A percentile compares a stretch with the other conserved stretches of the same genome.
These are phyloP conservation scores for Coptotermes formosanus DNA, from an alignment of 1,140 invertebrate genomes.

Conservation along the genomic window DNA sequence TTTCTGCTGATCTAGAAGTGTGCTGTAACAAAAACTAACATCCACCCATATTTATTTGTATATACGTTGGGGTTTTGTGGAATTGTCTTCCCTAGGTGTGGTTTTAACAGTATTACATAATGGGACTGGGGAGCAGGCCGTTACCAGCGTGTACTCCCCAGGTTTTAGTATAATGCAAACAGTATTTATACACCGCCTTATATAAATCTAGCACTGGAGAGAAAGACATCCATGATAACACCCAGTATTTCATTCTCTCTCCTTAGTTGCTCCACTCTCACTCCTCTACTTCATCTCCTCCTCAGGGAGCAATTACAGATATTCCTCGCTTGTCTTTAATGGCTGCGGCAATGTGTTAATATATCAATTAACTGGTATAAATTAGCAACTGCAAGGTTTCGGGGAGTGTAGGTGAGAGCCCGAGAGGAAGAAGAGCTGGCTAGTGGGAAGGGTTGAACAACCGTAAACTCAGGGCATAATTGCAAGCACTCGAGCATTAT, in stretches of 20 bases:
- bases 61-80: no score
- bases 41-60: no score
- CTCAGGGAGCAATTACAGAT: conserved; percentile 28
- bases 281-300: neutral
- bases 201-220: no score
- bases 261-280: no score
- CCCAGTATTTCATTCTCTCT: neutral
- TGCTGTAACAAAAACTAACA: no score
- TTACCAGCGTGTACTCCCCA: neutral
- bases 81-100: no score
- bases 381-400: conserved; percentile 23
- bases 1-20: no score
- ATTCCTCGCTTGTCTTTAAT: conserved; percentile 25
- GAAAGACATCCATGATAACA: neutral
- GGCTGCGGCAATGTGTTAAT: conserved; percentile 32
- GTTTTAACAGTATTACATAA: neutral
- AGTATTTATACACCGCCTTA: neutral
- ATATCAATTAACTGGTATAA: conserved; percentile 35
- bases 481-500: conserved; percentile 24
- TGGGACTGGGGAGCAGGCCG: neutral
- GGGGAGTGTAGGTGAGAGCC: no score
- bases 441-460: conserved; percentile 21
- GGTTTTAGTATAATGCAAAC: no score
- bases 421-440: no score
- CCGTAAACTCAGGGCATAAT: conserved; percentile 31